Evolutionary conservation across 2,888 invertebrate genomes (phyloP), one percentile per base, ranked within the genome.

Genomic region (Trichacis sp.): DNA sequence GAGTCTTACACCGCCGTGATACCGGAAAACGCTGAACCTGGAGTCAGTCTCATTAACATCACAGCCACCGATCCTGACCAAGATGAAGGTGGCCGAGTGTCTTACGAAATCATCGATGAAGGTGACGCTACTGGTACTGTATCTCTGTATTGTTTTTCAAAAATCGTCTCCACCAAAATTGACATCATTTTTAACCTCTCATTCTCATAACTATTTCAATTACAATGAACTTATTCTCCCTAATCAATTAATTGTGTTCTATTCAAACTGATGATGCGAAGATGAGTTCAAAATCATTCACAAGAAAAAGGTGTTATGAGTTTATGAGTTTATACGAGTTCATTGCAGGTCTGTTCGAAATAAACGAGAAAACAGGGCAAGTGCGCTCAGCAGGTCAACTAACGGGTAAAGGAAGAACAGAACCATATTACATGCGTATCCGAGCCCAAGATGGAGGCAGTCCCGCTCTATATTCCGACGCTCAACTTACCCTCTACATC

Each of bases 61-160:
- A 87, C 88, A 2, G 94, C 95, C 0, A 88, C 85, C 0, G 95
- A 95, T 81, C 89, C 90, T 0, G 95, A 95, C 75, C 91, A 92
- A 80, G 92, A 91, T 0, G 85, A 88, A 0, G 91, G 92, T 0
- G 92, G 92, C 2, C 88, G 88, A 70, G 87, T 92, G n/a, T 87
- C 87, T 58, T 94, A 91, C 75, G 91, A 92, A 53, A 87, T 94
- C 40, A 86, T 91, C 0, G 91, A 92, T 72, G 91, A 92, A 78
- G 90, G 91, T 3, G 92, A 92, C 78, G 89, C 91, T 1, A 89
- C 87, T 77, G 92, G 91, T 90, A 79, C n/a, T n/a, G n/a, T n/a
- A n/a, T n/a, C n/a, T n/a, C n/a, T n/a, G n/a, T n/a, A n/a, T n/a
- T n/a, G n/a, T n/a, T n/a, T n/a, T n/a, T n/a, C n/a, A n/a, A n/a